phyloP scores from a whole-genome alignment of 2,113 vertebrate species.

The Syngnathus scovelli region DNA sequence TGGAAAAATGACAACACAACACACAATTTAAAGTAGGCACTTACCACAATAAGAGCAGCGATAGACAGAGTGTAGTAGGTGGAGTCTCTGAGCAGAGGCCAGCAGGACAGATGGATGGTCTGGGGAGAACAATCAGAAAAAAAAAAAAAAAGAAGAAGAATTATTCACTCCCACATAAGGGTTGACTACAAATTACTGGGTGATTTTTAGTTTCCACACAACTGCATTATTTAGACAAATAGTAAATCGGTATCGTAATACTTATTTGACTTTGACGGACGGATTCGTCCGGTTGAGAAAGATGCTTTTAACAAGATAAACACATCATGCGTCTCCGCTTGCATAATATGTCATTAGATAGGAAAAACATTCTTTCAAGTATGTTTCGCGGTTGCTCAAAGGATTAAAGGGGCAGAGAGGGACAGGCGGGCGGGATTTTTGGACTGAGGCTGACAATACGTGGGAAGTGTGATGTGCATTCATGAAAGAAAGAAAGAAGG shows the following conservation, averaged over 20 bases:
- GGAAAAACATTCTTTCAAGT: conserved; percentile 29
- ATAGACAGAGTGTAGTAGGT: conserved; percentile 89
- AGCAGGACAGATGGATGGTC: conserved; percentile 83
- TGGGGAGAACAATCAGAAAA: conserved; percentile 37
- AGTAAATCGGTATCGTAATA: no score
- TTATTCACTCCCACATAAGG: not conserved
- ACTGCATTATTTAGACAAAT: not conserved
- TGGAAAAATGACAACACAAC: conserved; percentile 8
- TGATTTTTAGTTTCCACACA: not conserved
- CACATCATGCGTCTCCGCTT: conserved; percentile 16
- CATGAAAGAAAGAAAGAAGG: not conserved
- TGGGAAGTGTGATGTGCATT: not conserved
- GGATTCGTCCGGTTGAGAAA: conserved; percentile 21
- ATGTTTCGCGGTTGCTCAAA: conserved; percentile 22
- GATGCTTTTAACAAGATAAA: conserved; percentile 28
- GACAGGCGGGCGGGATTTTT: not conserved
- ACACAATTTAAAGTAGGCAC: conserved; percentile 14
- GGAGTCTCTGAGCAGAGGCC: conserved; percentile 91
- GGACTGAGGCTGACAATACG: not conserved
- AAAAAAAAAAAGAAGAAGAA: not conserved
- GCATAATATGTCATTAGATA: conserved; percentile 38
- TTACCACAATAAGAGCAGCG: conserved; percentile 90
- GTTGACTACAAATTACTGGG: not conserved
- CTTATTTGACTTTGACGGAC: no score
- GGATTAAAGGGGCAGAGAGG: conserved; percentile 28